A percentile compares a stretch with the other conserved stretches of the same genome.
Evolutionary conservation across 2,797 vertebrate genomes (phyloP).

Genomic region (Masticophis lateralis): DNA sequence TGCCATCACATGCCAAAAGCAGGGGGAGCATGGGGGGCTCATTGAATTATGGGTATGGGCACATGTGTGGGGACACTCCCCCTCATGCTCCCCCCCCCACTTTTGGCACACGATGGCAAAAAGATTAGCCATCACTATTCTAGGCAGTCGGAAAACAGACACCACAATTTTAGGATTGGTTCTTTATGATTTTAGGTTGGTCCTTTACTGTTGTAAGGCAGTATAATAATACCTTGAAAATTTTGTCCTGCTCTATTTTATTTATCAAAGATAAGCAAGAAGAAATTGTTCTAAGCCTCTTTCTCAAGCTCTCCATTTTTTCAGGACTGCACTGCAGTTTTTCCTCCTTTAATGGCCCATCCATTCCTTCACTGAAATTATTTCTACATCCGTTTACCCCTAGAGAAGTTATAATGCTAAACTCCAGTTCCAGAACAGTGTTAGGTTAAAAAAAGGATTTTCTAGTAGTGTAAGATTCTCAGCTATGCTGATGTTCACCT

Average conservation of each 20-base stretch:
- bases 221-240: not conserved
- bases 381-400: not conserved
- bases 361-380: not conserved
- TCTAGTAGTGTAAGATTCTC: not conserved
- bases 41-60: too few species aligned
- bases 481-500: not conserved
- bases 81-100: too few species aligned
- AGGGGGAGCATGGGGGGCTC: too few species aligned
- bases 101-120: too few species aligned
- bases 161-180: not conserved
- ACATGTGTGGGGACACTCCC: too few species aligned
- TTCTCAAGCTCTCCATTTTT: not conserved
- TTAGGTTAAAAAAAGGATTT: not conserved
- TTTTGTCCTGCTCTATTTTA: not conserved
- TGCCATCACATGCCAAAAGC: too few species aligned
- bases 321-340: not conserved
- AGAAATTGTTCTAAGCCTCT: not conserved
- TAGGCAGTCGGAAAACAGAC: not conserved
- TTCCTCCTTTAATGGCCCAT: not conserved
- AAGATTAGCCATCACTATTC: too few species aligned
- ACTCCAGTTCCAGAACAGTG: not conserved
- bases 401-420: not conserved
- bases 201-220: not conserved
- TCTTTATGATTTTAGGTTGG: too few species aligned
- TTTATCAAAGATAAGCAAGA: not conserved